phyloP scores from a whole-genome alignment of 2,888 invertebrate species.

The Clepsis dumicolana region DNA sequence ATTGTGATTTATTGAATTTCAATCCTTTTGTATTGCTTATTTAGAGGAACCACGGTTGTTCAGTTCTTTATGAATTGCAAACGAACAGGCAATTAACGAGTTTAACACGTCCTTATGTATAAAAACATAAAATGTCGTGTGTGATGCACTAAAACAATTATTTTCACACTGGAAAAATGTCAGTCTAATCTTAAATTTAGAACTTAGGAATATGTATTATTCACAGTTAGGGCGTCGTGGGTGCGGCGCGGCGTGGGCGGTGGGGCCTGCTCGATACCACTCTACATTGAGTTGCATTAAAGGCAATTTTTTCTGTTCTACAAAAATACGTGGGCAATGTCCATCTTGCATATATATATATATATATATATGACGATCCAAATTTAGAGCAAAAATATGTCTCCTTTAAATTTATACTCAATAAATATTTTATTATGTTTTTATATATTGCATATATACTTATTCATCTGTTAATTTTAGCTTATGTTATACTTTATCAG shows the following conservation, averaged over 20 bases:
- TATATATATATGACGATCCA: constrained; percentile 80
- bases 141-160: constrained; percentile 54
- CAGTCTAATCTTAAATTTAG: constrained; percentile 74
- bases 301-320: constrained; percentile 80
- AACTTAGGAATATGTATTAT: constrained; percentile 70
- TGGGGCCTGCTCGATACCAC: constrained; percentile 10
- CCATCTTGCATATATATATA: constrained; percentile 80
- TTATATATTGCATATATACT: constrained; percentile 66
- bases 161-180: constrained; percentile 74
- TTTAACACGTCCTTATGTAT: neutral
- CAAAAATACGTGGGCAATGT: constrained; percentile 86
- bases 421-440: constrained; percentile 64
- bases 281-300: constrained; percentile 71
- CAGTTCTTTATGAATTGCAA: neutral
- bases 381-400: constrained; percentile 85
- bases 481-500: constrained; percentile 68
- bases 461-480: constrained; percentile 46
- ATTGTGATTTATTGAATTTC: neutral
- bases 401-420: constrained; percentile 74
- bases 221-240: constrained; percentile 71
- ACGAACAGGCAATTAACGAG: neutral
- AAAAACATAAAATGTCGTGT: constrained; percentile 25
- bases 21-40: neutral
- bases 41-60: constrained; percentile 5
- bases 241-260: constrained; percentile 19